These are phyloP conservation scores for Diphyllodes magnificus DNA, from an alignment of 2,113 vertebrate genomes.

Conservation along the genomic window DNA sequence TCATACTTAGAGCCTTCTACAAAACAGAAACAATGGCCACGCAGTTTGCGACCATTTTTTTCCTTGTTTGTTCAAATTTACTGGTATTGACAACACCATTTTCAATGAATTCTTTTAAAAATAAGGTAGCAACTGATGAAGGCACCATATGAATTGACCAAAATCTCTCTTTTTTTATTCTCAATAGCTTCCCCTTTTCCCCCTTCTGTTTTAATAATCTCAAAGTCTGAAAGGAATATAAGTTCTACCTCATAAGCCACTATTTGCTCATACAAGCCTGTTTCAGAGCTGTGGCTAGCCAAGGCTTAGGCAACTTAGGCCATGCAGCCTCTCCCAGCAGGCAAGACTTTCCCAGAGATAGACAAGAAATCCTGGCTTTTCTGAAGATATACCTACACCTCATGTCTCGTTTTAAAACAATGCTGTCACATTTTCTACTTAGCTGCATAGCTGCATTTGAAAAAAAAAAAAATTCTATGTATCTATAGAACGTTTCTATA, in stretches of 20 bases:
- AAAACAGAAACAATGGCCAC: neutral
- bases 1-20: neutral
- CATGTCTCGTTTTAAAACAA: neutral
- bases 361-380: neutral
- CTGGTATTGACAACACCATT: neutral
- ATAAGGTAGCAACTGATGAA: neutral
- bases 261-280: neutral
- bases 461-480: neutral
- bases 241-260: neutral
- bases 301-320: neutral
- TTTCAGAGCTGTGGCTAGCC: neutral
- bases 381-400: neutral
- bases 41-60: neutral
- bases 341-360: neutral
- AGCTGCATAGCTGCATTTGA: neutral
- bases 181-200: neutral
- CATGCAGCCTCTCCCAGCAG: neutral
- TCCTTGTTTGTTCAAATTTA: neutral
- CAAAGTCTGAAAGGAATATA: neutral
- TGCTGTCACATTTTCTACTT: neutral
- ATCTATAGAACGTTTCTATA: neutral
- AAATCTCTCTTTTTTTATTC: neutral
- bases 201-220: neutral
- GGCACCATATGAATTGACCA: neutral
- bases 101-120: neutral